Base-by-base conservation (phyloP, 1,140 invertebrate genomes). In the Protaetia brevitarsis region DNA sequence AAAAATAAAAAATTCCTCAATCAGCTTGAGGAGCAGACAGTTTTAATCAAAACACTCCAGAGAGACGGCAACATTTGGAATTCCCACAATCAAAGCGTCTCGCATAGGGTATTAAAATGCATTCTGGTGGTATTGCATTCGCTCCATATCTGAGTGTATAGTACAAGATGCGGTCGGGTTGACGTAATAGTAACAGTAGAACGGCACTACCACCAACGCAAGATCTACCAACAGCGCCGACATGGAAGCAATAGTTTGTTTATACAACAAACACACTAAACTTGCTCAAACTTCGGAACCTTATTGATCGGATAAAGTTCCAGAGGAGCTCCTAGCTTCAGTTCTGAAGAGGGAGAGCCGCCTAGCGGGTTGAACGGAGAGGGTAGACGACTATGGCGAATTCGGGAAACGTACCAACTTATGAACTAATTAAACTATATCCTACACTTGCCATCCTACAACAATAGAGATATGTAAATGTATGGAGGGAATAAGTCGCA, bases 391-490 rank as follows among this genome's bases (percentile, higher is more conserved):
- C 30, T 19, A 34, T 11, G 37, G 63, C 67, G 56, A 65, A 69
- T 69, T 62, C 60, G 64, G 66, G 68, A 69, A 67, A 69, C 65
- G 61, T 66, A 65, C 68, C 64, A 69, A 69, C 68, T 69, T 69
- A 69, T 69, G 68, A 69, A 69, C 68, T 69, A 69, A 69, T 69
- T 69, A 69, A 69, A 69, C 68, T 69, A 61, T 61, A 69, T 69
- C 68, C 68, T 63, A 64, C 65, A 66, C 62, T 69, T 69, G 68
- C 65, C 68, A 67, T 56, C 60, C 65, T 59, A 58, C 56, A 67
- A 69, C 68, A 69, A 69, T 66, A 65, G 65, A 69, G 68, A 69
- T 69, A 69, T 69, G 68, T 69, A 69, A 69, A 69, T 69, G 68
- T 69, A 67, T 31, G 13, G 58, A n/a, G 58, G 45, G 68, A 58